Evolutionary conservation across 2,113 vertebrate genomes (phyloP), one percentile per base, ranked within the genome.

Genomic region (Cryptomyrus ogoouensis): DNA sequence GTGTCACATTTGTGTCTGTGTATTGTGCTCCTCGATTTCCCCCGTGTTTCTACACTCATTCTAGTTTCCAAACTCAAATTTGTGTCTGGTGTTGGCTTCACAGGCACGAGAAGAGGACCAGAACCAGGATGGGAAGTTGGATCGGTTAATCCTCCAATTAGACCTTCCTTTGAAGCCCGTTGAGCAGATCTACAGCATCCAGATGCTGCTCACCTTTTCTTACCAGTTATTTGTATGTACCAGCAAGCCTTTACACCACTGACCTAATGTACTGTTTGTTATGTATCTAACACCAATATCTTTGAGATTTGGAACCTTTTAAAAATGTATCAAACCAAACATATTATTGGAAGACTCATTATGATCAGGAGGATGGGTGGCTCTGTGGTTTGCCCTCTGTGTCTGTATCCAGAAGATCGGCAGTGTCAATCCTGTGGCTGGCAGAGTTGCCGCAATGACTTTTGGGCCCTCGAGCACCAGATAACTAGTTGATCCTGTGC

Each of bases 131-230:
- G 98, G 98, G 7, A 98, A 98, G 91, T 92, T 96, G 94, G 98
- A 99, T 90, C 42, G 89, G 39, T 66, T 99, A 19, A 90, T 93
- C 85, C 96, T 99, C 88, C 94, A 91, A 6, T 58, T 99, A 93
- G 95, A 97, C 90, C 96, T 99, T 88, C 98, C 98, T 0, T 92
- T 99, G 50, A 96, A 93, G 83, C 66, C 97, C 3, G 93, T 93
- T 0, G 98, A 99, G 56, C 94, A 97, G 0, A 93, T 99, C 9
- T 95, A 97, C 56, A 96, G 96, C 0, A 89, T 99, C 39, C 97
- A 99, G 89, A 96, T 99, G 87, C 94, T 99, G 90, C 93, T 99
- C 83, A 98, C 97, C 44, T 99, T 99, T 94, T 97, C 97, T 91
- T 99, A 99, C 95, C 95, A 96, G 49, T 94, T 99, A 90, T 96